Base-by-base conservation (phyloP, 2,888 invertebrate species). In the Sepiola atlantica region DNA sequence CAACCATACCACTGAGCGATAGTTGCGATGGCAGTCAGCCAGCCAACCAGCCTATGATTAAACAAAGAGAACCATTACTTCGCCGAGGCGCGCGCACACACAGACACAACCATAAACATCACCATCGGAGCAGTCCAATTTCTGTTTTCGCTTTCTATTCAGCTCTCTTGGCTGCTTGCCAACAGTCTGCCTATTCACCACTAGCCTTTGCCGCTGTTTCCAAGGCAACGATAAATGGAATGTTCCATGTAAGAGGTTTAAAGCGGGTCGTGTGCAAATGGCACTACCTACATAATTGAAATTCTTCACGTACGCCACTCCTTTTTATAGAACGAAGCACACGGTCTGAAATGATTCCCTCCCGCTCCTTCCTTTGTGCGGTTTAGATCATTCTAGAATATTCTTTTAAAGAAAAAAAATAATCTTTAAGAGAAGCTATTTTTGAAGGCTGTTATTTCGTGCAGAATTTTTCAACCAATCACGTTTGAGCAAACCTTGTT, bases 101-200 rank as follows among this genome's bases (percentile, higher is more conserved):
- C 77, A 77, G 77, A 77, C 77, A 77, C 77, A 77, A 18, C 16
- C n/a, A 8, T 32, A n/a, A 18, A 77, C 77, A n/a, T 32, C 77
- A 77, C 77, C 77, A 77, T 77, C 77, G 77, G 77, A 77, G 77
- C 77, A 77, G 77, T 77, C 77, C 77, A 77, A 77, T 77, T 77
- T 77, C 77, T n/a, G 77, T 77, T 77, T 77, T 77, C 77, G n/a
- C n/a, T 77, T 77, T n/a, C n/a, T n/a, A n/a, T 77, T 77, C 77
- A n/a, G n/a, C 77, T 77, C n/a, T 77, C 77, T 77, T 77, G 77
- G 77, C n/a, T 32, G 77, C 77, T 77, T 77, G 77, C 77, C 77
- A 77, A 77, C 77, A 77, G n/a, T n/a, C 77, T 77, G n/a, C 77
- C 77, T 77, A 77, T 77, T 77, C 77, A 77, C 77, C 18, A 77